phyloP scores from a whole-genome alignment of 2,113 vertebrate genomes.

The Pluvianellus socialis region DNA sequence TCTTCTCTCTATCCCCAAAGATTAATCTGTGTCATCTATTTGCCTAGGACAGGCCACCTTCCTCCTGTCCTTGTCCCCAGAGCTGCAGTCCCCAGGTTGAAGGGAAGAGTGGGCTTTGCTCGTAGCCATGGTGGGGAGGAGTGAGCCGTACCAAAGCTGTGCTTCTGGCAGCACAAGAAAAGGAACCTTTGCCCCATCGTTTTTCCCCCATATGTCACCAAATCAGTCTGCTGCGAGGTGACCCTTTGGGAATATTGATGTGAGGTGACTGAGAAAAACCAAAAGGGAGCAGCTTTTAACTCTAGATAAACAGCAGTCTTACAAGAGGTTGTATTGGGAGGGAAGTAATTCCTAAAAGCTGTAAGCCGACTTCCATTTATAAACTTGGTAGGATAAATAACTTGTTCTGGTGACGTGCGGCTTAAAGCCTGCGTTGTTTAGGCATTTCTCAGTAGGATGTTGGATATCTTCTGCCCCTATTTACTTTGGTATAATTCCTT shows the following conservation, averaged over 20 bases:
- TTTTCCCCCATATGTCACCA: background rate
- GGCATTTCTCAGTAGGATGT: background rate
- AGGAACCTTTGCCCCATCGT: background rate
- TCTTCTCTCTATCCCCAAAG: background rate
- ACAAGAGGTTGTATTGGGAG: background rate
- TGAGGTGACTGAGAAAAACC: background rate
- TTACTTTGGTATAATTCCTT: background rate
- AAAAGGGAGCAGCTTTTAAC: background rate
- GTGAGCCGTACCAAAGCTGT: background rate
- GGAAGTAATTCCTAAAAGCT: background rate
- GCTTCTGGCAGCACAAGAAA: background rate
- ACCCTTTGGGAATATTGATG: background rate
- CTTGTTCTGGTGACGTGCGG: background rate
- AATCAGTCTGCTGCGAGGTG: background rate
- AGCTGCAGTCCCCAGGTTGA: background rate
- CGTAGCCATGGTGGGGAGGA: background rate
- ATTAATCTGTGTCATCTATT: background rate
- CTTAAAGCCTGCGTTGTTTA: background rate
- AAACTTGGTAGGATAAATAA: background rate
- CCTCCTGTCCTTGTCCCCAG: background rate
- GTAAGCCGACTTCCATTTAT: background rate
- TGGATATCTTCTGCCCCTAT: background rate
- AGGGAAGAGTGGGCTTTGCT: background rate
- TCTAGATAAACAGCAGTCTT: background rate
- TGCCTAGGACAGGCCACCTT: background rate